Evolutionary conservation across 2,888 invertebrate species (phyloP).

Genomic region (Adelphocoris suturalis): DNA sequence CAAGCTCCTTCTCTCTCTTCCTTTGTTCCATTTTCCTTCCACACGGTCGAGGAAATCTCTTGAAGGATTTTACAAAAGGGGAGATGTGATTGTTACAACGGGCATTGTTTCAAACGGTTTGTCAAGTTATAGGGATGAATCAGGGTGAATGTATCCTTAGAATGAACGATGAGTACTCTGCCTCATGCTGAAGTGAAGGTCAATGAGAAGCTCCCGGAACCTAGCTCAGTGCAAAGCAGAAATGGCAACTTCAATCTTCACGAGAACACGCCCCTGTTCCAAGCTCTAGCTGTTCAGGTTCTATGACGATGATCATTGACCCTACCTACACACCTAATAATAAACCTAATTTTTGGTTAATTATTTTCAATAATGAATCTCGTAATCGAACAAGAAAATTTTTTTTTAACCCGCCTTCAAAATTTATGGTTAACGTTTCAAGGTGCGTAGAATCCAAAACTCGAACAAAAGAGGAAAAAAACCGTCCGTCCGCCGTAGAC

Average conservation of each 20-base stretch:
- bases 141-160: neutral
- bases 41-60: neutral
- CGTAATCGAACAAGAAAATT: no score
- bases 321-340: no score
- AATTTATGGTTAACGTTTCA: no score
- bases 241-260: neutral
- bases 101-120: neutral
- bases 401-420: no score
- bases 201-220: neutral
- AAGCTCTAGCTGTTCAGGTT: neutral
- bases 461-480: no score
- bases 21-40: conserved; percentile 19
- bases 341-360: no score
- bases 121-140: neutral
- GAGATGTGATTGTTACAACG: neutral
- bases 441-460: no score
- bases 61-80: neutral
- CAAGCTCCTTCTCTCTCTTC: neutral
- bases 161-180: neutral
- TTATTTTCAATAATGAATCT: no score
- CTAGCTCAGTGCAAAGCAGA: neutral
- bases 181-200: neutral
- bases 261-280: neutral
- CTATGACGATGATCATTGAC: no score
- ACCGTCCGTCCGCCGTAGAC: no score